Evolutionary conservation across 2,888 invertebrate genomes (phyloP), one percentile per base, ranked within the genome.

Genomic region (Polymixis flavicincta): DNA sequence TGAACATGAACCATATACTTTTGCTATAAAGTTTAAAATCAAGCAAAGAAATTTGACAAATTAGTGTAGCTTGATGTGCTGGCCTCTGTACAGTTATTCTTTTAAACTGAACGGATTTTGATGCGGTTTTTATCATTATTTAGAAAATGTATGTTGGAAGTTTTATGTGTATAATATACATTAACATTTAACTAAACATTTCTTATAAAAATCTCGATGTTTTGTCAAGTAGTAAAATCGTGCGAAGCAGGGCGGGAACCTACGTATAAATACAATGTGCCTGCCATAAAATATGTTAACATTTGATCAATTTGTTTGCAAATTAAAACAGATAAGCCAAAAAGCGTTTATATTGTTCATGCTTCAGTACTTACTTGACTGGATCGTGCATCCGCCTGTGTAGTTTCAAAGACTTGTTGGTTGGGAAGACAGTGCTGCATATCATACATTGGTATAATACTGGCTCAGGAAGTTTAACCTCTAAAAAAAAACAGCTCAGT

Each of bases 301-400:
- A 48, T 19, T 19, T 25, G 2, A 45, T 25, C 19, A 25, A 60
- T 7, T 9, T 8, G 45, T 14, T 48, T 64, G 0, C 45, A 48
- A 48, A 64, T 28, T 37, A 6, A 48, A 19, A 28, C 19, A 45
- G 3, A 19, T 63, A 25, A 45, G 13, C 45, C 63, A 7, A 64
- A 45, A 25, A 25, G 1, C 3, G 28, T 65, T 28, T 48, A 22
- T 22, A 65, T 48, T 14, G 14, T 28, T 22, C 8, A 22, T 65
- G 28, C 28, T 32, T n/a, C n/a, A 9, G 42, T 42, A 93, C 97
- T 85, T 93, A 96, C 91, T 97, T 97, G 9, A 97, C 96, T 7
- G 98, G 98, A 54, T 97, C 97, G 86, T 98, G 98, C 97, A 98
- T 98, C 80, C 98, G 97, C 87, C 97, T 97, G 90, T 98, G 98